Percentiles rank a stretch among this genome's conserved stretches.
These are phyloP conservation scores for Meloe dianella DNA, from an alignment of 2,888 invertebrate species.

Conservation along the genomic window DNA sequence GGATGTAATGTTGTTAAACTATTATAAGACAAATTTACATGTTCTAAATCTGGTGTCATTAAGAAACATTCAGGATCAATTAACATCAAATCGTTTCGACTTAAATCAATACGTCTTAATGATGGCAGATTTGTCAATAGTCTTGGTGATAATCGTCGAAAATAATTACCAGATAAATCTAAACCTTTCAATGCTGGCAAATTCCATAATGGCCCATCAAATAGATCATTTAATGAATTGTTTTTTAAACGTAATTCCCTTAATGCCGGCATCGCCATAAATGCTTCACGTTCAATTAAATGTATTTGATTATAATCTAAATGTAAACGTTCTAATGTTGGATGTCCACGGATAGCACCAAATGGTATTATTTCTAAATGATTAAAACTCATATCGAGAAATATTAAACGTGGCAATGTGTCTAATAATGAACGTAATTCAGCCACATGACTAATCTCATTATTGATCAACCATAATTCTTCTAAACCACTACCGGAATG, in stretches of 20 bases:
- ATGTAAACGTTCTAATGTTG: constrained; percentile 79
- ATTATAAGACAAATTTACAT: constrained; percentile 81
- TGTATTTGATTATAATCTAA: constrained; percentile 79
- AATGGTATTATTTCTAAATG: constrained; percentile 77
- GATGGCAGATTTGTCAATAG: constrained; percentile 78
- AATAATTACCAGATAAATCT: constrained; percentile 79
- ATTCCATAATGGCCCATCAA: constrained; percentile 83
- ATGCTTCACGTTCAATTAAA: constrained; percentile 78
- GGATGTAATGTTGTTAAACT: constrained; percentile 74
- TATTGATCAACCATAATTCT: constrained; percentile 77
- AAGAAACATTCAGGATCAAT: constrained; percentile 78
- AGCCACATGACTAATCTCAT: constrained; percentile 76
- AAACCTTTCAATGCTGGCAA: constrained; percentile 83
- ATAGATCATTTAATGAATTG: constrained; percentile 77
- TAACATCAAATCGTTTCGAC: constrained; percentile 72
- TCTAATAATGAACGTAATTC: constrained; percentile 78
- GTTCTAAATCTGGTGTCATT: constrained; percentile 75
- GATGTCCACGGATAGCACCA: constrained; percentile 79
- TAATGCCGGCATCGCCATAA: constrained; percentile 83
- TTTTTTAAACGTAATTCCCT: constrained; percentile 82
- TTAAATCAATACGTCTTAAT: constrained; percentile 76
- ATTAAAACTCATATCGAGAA: constrained; percentile 81
- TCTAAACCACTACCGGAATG: constrained; percentile 77
- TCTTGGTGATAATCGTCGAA: constrained; percentile 73
- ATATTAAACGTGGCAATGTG: constrained; percentile 76